These are phyloP conservation scores for Empis livida DNA, from an alignment of 2,888 invertebrate species.

Conservation along the genomic window DNA sequence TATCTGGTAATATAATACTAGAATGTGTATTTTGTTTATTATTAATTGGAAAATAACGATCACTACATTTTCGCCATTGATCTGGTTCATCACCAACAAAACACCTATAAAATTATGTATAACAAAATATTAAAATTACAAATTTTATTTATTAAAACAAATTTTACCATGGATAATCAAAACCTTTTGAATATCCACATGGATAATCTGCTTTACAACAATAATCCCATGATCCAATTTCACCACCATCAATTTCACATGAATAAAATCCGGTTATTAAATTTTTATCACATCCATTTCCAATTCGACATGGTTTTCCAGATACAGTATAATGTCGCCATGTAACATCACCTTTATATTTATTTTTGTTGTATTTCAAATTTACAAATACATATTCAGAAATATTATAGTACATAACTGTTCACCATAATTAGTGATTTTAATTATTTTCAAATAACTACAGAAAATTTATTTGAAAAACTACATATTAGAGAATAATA, in stretches of 20 bases:
- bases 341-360: conserved; percentile 40
- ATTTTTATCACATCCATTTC: conserved; percentile 58
- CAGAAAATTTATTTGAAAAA: too few relatives aligned
- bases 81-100: conserved; percentile 65
- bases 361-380: conserved; percentile 21
- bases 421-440: too few relatives aligned
- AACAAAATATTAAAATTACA: too few relatives aligned
- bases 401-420: too few relatives aligned
- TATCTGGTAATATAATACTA: conserved; percentile 36
- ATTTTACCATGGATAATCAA: conserved; percentile 63
- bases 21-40: conserved; percentile 21
- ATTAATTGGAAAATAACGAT: conserved; percentile 56
- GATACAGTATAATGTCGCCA: conserved; percentile 71
- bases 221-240: conserved; percentile 67
- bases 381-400: conserved; percentile 5
- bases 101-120: conserved; percentile 44
- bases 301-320: conserved; percentile 63
- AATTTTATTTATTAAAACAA: too few relatives aligned
- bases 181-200: conserved; percentile 73
- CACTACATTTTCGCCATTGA: conserved; percentile 80
- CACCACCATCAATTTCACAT: conserved; percentile 63
- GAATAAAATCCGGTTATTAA: conserved; percentile 68
- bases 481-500: too few relatives aligned
- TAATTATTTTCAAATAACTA: too few relatives aligned
- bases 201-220: conserved; percentile 72